Percentiles rank a stretch among this genome's conserved stretches.
These are phyloP conservation scores for Hypomesus transpacificus DNA, from an alignment of 2,113 vertebrate genomes.

Conservation along the genomic window DNA sequence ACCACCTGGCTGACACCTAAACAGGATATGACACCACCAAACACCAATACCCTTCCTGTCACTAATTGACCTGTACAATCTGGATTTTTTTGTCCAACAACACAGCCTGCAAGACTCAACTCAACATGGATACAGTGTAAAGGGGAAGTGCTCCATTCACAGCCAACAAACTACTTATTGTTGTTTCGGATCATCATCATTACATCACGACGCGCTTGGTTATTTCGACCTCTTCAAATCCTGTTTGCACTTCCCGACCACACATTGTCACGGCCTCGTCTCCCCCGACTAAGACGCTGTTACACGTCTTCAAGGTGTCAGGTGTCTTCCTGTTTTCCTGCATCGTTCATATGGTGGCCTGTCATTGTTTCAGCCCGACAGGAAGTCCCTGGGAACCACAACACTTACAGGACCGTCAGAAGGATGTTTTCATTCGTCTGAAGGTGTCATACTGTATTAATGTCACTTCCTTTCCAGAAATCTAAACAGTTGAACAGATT, in stretches of 20 bases:
- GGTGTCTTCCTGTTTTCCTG: constrained; percentile 74
- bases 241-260: constrained; percentile 53
- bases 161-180: constrained; percentile 52
- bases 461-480: constrained; percentile 29
- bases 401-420: constrained; percentile 40
- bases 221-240: constrained; percentile 60
- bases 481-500: constrained; percentile 26
- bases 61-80: constrained; percentile 47
- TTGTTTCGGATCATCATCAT: constrained; percentile 53
- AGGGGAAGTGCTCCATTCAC: constrained; percentile 55
- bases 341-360: constrained; percentile 32
- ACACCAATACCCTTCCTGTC: constrained; percentile 61
- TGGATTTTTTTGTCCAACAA: constrained; percentile 25
- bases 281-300: constrained; percentile 15
- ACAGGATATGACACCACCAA: constrained; percentile 59
- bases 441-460: constrained; percentile 16
- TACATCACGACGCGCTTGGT: constrained; percentile 50
- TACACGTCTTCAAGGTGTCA: constrained; percentile 56
- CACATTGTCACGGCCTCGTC: constrained; percentile 31
- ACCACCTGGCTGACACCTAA: constrained; percentile 64
- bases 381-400: constrained; percentile 40
- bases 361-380: constrained; percentile 50
- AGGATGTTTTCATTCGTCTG: constrained; percentile 48
- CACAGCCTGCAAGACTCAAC: constrained; percentile 22
- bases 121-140: constrained; percentile 20